These are phyloP conservation scores for Brachionus koreanus DNA, from an alignment of 1,140 invertebrate species.

Conservation along the genomic window DNA sequence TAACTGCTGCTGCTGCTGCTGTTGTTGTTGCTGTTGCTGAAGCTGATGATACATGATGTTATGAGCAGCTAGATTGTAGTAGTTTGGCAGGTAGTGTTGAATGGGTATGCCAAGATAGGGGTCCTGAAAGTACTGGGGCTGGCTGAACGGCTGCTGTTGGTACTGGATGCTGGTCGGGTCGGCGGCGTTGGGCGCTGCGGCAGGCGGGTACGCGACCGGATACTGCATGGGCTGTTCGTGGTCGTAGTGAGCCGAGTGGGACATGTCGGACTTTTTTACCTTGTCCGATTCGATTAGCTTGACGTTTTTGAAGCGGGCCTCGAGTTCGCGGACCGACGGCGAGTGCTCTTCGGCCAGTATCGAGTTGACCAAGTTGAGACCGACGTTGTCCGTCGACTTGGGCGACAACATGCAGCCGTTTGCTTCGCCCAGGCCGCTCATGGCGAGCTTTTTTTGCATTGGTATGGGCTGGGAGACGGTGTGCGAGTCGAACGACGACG, in stretches of 20 bases:
- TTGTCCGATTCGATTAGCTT: neutral
- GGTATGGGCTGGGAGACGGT: constrained; percentile 40
- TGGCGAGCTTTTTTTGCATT: constrained; percentile 1
- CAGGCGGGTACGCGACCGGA: neutral
- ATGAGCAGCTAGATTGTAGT: constrained; percentile 38
- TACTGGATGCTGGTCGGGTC: neutral
- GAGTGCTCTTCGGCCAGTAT: constrained; percentile 36
- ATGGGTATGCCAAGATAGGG: constrained; percentile 16
- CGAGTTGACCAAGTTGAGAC: constrained; percentile 30
- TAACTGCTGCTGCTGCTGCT: constrained; percentile 35
- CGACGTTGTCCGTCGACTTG: constrained; percentile 37
- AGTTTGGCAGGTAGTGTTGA: constrained; percentile 24
- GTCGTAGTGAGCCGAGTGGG: constrained; percentile 3
- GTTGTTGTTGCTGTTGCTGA: constrained; percentile 15
- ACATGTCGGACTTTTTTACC: neutral
- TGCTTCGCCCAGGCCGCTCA: neutral
- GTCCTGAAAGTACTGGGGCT: constrained; percentile 33
- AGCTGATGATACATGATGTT: constrained; percentile 42
- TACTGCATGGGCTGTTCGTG: neutral
- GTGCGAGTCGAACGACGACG: constrained; percentile 9
- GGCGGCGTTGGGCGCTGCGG: neutral
- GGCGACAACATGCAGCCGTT: constrained; percentile 28
- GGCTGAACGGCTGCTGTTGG: neutral
- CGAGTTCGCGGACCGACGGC: constrained; percentile 32
- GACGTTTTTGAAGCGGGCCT: neutral